phyloP scores from a whole-genome alignment of 2,888 invertebrate species.

The Aelia acuminata region DNA sequence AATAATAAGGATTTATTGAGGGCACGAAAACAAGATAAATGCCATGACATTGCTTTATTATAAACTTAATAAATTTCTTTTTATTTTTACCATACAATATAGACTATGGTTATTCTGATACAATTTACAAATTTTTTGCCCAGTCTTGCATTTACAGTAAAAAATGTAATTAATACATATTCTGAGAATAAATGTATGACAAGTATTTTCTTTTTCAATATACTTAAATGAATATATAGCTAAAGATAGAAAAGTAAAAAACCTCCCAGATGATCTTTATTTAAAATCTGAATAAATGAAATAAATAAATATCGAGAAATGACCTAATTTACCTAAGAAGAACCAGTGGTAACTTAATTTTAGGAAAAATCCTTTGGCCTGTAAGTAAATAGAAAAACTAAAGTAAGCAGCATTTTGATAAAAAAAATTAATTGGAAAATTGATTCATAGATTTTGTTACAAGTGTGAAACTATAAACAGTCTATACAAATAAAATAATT shows the following conservation, averaged over 20 bases:
- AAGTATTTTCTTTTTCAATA: not conserved
- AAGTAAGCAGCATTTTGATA: not conserved
- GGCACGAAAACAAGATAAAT: not conserved
- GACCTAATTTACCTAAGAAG: slow-evolving; percentile 16
- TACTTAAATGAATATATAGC: too few relatives aligned
- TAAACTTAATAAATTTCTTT: slow-evolving; percentile 39
- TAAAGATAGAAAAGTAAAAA: not conserved
- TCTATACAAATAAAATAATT: not conserved
- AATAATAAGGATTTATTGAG: not conserved
- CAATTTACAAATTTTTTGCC: slow-evolving; percentile 23
- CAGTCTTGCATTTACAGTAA: slow-evolving; percentile 39
- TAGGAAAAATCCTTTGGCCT: slow-evolving; percentile 45
- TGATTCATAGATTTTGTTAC: not conserved
- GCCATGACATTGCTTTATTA: slow-evolving; percentile 41
- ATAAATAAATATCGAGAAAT: slow-evolving; percentile 44
- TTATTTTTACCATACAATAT: not conserved
- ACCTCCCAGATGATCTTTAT: not conserved
- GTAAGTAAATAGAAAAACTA: slow-evolving; percentile 3
- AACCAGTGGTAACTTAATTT: slow-evolving; percentile 39
- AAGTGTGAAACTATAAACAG: not conserved
- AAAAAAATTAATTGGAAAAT: not conserved
- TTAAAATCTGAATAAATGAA: slow-evolving; percentile 8
- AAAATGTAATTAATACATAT: slow-evolving; percentile 12
- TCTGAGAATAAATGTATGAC: not conserved
- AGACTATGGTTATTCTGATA: not conserved